phyloP scores from a whole-genome alignment of 1,140 invertebrate species.

The Glossosoma conforme region DNA sequence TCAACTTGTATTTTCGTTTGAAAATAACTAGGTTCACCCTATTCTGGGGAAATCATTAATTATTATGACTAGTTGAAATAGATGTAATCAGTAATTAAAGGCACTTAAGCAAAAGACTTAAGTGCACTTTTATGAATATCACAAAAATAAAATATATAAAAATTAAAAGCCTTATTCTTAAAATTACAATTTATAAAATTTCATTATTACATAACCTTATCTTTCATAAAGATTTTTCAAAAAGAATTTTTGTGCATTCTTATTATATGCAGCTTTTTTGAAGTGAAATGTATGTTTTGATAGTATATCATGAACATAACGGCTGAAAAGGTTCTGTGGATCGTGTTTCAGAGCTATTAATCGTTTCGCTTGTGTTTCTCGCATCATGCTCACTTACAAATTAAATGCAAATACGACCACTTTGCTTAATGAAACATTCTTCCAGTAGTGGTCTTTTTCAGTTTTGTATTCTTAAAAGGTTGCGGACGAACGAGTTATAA shows the following conservation, averaged over 20 bases:
- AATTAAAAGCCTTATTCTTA: neutral
- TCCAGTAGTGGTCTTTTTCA: slow-evolving; percentile 5
- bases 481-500: too few species aligned
- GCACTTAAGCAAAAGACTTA: neutral
- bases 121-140: neutral
- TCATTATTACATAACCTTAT: neutral
- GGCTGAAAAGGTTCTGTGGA: neutral
- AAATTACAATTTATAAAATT: neutral
- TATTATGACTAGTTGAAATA: neutral
- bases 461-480: too few species aligned
- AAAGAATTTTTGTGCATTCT: neutral
- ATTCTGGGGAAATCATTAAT: too few species aligned
- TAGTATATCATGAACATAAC: neutral
- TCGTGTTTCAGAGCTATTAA: slow-evolving; percentile 15
- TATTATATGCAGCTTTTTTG: too few species aligned
- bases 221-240: neutral
- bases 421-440: slow-evolving; percentile 18
- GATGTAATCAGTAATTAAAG: neutral
- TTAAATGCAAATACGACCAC: slow-evolving; percentile 25
- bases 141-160: neutral
- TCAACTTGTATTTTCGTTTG: too few species aligned
- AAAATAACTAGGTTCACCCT: too few species aligned
- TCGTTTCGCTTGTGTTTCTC: slow-evolving; percentile 16
- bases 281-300: too few species aligned
- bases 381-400: slow-evolving; percentile 23